Base-by-base conservation (phyloP, 2,888 invertebrate genomes). In the Strigamia crassipes region DNA sequence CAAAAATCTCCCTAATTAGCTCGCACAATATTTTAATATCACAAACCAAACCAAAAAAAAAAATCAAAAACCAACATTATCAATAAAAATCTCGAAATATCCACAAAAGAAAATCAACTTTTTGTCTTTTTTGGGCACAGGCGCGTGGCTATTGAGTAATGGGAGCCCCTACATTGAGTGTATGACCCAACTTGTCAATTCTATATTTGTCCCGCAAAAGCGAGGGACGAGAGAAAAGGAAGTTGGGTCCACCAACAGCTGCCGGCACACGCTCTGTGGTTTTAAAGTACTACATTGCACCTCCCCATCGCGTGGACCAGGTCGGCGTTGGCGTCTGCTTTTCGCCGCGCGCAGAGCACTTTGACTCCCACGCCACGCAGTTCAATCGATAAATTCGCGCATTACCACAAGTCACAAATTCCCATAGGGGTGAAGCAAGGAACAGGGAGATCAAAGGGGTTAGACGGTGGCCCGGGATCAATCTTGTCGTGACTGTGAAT, bases 371-470 rank as follows among this genome's bases (percentile, higher is more conserved):
- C 61, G 61, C 61, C 61, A 61, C 21, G 61, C 61, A n/a, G 61
- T 23, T 61, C 61, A 61, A 61, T 61, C 61, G 61, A 61, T 61
- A 61, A 61, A 61, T 61, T 61, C 61, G 61, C 61, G 61, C 61
- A 61, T 61, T 61, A 61, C 61, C 61, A 61, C 61, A 61, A 61
- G 61, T 61, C 61, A 61, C 61, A 61, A 61, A 61, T 61, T 61
- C 61, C 61, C 61, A 61, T 61, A 61, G 61, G 23, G 61, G 61
- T 61, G 61, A 61, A 21, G 61, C 61, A 61, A 61, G 21, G 61
- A 61, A 61, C 61, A 61, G 61, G 61, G 61, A 61, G 61, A 61
- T 61, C 61, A 61, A 61, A 61, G 12, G 51, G 61, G 61, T 61
- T 61, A 61, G 61, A 61, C 61, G 61, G 18, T 61, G 61, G 61